Conservation (phyloP, 2,888 invertebrate genomes). For the Pristionchus japonicus region DNA sequence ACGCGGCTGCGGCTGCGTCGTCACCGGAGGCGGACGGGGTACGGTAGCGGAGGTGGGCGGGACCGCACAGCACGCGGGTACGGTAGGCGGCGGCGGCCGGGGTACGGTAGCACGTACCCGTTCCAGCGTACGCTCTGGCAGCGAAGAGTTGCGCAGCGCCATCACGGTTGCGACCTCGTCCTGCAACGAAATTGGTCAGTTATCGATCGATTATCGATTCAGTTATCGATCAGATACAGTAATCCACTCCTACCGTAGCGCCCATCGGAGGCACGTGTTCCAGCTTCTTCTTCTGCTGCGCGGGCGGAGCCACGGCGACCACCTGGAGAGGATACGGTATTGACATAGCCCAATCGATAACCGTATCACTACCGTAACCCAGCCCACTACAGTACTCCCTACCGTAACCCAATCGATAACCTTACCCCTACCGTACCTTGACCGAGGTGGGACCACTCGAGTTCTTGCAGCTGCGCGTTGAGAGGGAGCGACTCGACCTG, state of each 20-base stretch:
- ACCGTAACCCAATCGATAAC: background rate
- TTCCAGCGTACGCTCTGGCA: background rate
- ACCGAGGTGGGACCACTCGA: background rate
- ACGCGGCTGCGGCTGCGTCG: background rate
- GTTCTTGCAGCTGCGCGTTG: background rate
- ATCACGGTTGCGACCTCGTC: background rate
- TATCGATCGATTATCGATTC: background rate
- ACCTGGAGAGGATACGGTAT: background rate
- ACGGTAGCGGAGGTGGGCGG: background rate
- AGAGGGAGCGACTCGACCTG: too few relatives aligned
- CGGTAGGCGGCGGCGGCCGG: background rate
- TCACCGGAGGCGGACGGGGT: background rate
- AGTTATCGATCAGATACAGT: background rate
- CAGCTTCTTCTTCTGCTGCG: background rate
- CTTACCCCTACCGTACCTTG: constrained; percentile 15
- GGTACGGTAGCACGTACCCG: background rate
- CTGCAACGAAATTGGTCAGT: background rate
- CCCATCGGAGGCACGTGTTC: background rate
- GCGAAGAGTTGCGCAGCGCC: background rate
- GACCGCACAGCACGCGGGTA: too few relatives aligned
- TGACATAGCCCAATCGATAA: too few relatives aligned
- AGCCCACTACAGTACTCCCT: background rate
- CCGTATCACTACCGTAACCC: background rate
- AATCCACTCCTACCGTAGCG: background rate
- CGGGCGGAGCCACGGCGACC: background rate